Conservation (phyloP, 2,113 vertebrate genomes). For the Rhinogobius similis region DNA sequence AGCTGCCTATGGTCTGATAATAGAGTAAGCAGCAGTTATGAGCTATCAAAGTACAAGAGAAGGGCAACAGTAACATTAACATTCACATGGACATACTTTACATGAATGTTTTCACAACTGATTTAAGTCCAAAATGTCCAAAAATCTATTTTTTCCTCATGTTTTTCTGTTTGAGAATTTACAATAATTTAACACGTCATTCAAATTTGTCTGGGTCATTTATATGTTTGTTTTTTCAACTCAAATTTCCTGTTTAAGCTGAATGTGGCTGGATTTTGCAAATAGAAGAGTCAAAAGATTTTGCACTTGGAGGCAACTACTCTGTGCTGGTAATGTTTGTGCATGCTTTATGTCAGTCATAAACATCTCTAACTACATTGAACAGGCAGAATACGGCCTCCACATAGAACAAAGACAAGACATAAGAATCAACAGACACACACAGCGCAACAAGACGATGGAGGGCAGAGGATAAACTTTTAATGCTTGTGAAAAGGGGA, state of each 20-base stretch:
- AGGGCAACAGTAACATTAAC: too few species aligned
- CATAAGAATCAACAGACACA: slow-evolving; percentile 26
- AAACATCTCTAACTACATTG: slow-evolving; percentile 37
- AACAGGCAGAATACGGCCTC: slow-evolving; percentile 23
- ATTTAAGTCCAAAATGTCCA: not conserved
- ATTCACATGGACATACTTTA: not conserved
- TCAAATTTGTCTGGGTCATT: not conserved
- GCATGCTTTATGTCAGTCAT: slow-evolving; percentile 16
- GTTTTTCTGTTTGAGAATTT: not conserved
- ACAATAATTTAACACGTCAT: not conserved
- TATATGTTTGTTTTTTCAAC: too few species aligned
- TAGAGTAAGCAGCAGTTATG: too few species aligned
- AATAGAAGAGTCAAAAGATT: slow-evolving; percentile 9
- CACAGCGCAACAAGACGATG: slow-evolving; percentile 12
- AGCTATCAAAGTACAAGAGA: too few species aligned
- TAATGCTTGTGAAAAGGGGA: slow-evolving; percentile 41
- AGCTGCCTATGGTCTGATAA: too few species aligned
- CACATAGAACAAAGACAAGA: slow-evolving; percentile 14
- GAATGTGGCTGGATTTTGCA: not conserved
- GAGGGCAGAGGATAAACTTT: slow-evolving; percentile 28
- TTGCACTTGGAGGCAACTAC: not conserved
- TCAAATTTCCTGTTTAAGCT: not conserved
- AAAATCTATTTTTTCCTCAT: not conserved
- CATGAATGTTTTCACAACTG: too few species aligned
- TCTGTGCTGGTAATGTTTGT: slow-evolving; percentile 7